These are phyloP conservation scores for Proteles cristata DNA, from an alignment of 2,113 vertebrate genomes.

Conservation along the genomic window DNA sequence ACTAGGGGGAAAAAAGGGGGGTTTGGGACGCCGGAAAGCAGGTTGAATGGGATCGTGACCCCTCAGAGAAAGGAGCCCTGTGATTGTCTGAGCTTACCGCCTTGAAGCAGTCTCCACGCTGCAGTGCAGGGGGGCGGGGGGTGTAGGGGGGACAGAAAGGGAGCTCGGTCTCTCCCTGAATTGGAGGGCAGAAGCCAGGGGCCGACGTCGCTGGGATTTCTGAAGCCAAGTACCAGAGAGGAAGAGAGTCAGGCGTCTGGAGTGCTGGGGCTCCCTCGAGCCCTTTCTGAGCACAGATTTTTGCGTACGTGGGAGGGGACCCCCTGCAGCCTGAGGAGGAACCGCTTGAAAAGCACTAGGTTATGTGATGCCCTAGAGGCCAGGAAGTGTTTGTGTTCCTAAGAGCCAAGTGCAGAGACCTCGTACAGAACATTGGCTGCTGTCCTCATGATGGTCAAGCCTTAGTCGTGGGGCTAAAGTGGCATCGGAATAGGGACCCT, in stretches of 20 bases:
- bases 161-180: neutral
- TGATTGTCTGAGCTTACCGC: neutral
- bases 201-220: neutral
- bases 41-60: too few species aligned
- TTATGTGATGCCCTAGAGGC: neutral
- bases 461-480: neutral
- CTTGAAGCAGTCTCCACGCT: neutral
- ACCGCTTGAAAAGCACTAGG: neutral
- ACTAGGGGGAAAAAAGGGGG: neutral
- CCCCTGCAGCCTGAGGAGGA: neutral
- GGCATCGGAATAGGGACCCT: neutral
- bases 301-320: neutral
- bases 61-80: neutral
- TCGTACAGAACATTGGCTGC: neutral
- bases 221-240: neutral
- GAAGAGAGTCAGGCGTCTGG: neutral
- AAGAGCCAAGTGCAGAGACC: neutral
- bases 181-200: neutral
- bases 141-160: rapidly evolving
- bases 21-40: neutral
- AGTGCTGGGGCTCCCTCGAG: neutral
- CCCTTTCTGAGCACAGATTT: neutral
- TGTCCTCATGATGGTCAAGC: neutral
- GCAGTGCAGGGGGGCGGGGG: rapidly evolving
- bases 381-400: neutral